Conservation (phyloP, 2,797 vertebrate genomes). For the Falco novaeseelandiae region DNA sequence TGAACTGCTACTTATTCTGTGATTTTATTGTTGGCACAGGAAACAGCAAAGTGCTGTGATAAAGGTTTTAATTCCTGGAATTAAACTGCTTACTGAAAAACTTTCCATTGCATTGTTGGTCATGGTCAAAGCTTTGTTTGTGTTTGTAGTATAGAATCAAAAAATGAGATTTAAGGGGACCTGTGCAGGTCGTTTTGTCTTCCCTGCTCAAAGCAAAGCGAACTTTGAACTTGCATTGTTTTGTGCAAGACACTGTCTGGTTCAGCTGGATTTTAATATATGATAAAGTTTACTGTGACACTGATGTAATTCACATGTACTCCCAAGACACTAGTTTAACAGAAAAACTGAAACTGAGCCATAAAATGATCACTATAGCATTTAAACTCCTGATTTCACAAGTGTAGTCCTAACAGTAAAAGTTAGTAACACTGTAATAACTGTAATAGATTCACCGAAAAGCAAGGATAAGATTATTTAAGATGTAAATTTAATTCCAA, state of each 20-base stretch:
- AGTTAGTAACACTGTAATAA: neutral
- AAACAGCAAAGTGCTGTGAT: neutral
- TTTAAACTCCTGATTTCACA: neutral
- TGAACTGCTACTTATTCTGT: neutral
- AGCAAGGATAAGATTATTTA: neutral
- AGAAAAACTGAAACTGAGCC: neutral
- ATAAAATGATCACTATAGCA: neutral
- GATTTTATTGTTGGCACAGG: neutral
- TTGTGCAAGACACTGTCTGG: neutral
- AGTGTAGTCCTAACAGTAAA: neutral
- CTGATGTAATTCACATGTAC: neutral
- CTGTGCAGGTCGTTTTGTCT: neutral
- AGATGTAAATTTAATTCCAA: neutral
- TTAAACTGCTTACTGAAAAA: neutral
- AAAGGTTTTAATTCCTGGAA: neutral
- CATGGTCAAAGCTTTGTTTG: neutral
- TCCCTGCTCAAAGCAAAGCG: neutral
- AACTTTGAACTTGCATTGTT: accelerated
- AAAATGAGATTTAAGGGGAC: neutral
- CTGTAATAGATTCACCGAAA: neutral
- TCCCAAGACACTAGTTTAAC: neutral
- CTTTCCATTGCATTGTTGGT: neutral
- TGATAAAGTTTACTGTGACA: neutral
- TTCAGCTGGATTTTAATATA: neutral
- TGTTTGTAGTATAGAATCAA: neutral